phyloP scores from a whole-genome alignment of 1,140 invertebrate genomes.

The Eupristina koningsbergeri region DNA sequence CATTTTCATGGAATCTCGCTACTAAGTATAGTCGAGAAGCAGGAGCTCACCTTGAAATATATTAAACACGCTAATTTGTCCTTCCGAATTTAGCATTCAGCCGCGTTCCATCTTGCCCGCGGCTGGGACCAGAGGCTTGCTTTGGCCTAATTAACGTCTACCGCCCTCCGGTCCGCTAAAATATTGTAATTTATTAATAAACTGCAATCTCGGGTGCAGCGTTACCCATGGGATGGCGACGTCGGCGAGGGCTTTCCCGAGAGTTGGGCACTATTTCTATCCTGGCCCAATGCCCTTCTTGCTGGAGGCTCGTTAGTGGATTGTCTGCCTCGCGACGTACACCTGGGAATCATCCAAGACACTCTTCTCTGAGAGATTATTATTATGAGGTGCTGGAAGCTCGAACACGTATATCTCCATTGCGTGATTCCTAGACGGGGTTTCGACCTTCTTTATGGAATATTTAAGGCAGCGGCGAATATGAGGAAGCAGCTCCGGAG shows the following conservation, averaged over 20 bases:
- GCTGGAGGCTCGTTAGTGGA: background rate
- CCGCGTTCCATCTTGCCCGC: background rate
- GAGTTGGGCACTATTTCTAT: background rate
- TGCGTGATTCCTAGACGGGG: too few species aligned
- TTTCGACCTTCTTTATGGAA: too few species aligned
- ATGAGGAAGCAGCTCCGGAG: too few species aligned
- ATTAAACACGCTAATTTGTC: background rate
- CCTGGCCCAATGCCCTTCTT: background rate
- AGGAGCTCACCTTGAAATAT: background rate
- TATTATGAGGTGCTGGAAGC: background rate
- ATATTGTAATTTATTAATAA: slow-evolving; percentile 67
- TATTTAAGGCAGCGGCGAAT: too few species aligned
- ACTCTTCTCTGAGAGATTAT: background rate
- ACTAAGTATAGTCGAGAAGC: background rate
- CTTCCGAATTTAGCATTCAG: background rate
- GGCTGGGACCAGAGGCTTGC: background rate
- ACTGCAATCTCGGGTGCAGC: slow-evolving; percentile 45
- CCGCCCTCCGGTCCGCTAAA: slow-evolving; percentile 2
- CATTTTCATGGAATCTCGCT: background rate
- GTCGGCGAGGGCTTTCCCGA: background rate
- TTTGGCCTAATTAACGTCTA: slow-evolving; percentile 54
- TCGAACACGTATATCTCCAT: too few species aligned
- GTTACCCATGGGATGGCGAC: slow-evolving; percentile 26
- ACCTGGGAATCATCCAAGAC: background rate
- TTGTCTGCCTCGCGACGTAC: background rate